A percentile compares a stretch with the other conserved stretches of the same genome.
These are phyloP conservation scores for Ceratina calcarata DNA, from an alignment of 1,140 invertebrate genomes.

Conservation along the genomic window DNA sequence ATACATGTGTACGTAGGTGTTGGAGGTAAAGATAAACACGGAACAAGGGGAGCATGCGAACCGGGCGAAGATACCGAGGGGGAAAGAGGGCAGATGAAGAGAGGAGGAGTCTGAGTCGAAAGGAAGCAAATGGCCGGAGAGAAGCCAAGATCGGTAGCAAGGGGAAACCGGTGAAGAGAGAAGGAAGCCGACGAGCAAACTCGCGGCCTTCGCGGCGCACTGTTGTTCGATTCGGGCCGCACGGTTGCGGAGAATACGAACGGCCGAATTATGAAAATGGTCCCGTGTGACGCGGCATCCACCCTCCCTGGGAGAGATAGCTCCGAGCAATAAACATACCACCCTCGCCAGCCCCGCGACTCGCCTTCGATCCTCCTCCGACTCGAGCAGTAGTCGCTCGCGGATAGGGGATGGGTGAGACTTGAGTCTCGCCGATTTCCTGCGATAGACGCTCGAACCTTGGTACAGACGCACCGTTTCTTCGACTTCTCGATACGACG, in stretches of 20 bases:
- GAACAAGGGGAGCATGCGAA: background rate
- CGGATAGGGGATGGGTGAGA: slow-evolving; percentile 27
- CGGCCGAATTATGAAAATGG: slow-evolving; percentile 83
- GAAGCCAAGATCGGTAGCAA: slow-evolving; percentile 3
- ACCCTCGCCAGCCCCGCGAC: slow-evolving; percentile 47
- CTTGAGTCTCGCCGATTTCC: slow-evolving; percentile 29
- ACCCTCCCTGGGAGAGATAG: slow-evolving; percentile 78
- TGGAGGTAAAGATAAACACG: background rate
- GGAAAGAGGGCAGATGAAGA: slow-evolving; percentile 12
- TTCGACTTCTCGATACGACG: background rate
- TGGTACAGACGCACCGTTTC: slow-evolving; percentile 17
- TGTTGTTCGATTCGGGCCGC: slow-evolving; percentile 79
- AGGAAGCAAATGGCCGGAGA: slow-evolving; percentile 42
- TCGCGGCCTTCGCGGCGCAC: slow-evolving; percentile 63
- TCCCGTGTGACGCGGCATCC: slow-evolving; percentile 78
- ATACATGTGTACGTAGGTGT: background rate
- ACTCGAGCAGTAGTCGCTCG: slow-evolving; percentile 58
- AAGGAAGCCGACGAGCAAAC: slow-evolving; percentile 37
- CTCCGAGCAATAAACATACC: slow-evolving; percentile 79
- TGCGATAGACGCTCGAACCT: slow-evolving; percentile 29
- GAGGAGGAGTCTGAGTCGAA: slow-evolving; percentile 35
- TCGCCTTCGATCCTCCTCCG: slow-evolving; percentile 39
- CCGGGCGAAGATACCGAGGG: slow-evolving; percentile 26
- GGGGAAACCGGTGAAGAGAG: slow-evolving; percentile 35
- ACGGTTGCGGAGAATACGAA: slow-evolving; percentile 81